Evolutionary conservation across 2,888 invertebrate species (phyloP).

Genomic region (Shargacucullia verbasci): DNA sequence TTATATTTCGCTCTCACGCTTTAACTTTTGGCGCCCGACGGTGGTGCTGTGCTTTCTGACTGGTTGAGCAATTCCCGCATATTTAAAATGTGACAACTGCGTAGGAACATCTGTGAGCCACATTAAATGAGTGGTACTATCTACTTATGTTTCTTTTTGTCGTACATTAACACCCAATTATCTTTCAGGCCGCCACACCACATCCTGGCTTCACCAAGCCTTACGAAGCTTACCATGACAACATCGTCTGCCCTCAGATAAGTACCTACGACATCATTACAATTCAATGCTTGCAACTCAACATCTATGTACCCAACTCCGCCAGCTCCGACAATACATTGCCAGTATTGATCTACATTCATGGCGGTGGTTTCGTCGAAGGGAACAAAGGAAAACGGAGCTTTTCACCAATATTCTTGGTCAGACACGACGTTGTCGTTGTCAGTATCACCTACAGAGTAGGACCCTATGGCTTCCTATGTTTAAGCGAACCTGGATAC

Average conservation of each 20-base stretch:
- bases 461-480: constrained; percentile 36
- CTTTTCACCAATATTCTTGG: constrained; percentile 16
- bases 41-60: too few species aligned
- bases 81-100: too few species aligned
- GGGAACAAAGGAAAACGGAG: not conserved
- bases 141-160: too few species aligned
- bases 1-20: too few species aligned
- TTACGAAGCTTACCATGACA: constrained; percentile 25
- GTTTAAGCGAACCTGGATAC: constrained; percentile 15
- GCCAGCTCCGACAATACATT: constrained; percentile 14
- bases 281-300: constrained; percentile 38
- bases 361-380: constrained; percentile 24
- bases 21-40: too few species aligned
- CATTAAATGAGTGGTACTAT: too few species aligned
- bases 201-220: constrained; percentile 24
- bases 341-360: constrained; percentile 39
- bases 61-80: too few species aligned
- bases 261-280: constrained; percentile 5
- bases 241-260: constrained; percentile 27
- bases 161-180: too few species aligned
- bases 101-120: too few species aligned
- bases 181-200: constrained; percentile 19
- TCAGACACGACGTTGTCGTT: constrained; percentile 26
- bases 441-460: constrained; percentile 39
- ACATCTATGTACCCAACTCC: constrained; percentile 35